Conservation (phyloP, 2,113 vertebrate genomes). For the Sphaerodactylus townsendi region DNA sequence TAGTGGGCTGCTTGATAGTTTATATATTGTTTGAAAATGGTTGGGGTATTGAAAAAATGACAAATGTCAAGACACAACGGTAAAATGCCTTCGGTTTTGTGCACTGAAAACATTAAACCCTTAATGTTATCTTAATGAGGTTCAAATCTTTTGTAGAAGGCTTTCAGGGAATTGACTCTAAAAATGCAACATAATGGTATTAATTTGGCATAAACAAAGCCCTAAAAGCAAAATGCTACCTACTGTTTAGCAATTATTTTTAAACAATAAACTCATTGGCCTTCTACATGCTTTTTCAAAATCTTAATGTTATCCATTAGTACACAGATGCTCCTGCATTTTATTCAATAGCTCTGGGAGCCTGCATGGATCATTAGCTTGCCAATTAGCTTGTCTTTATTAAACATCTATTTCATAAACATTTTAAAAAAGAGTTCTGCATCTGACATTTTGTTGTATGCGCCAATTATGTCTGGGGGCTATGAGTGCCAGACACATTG, state of each 20-base stretch:
- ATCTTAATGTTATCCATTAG: slow-evolving; percentile 36
- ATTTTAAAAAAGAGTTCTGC: neutral
- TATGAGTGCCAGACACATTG: neutral
- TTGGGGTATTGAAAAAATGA: slow-evolving; percentile 4
- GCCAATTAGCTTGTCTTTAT: slow-evolving; percentile 41
- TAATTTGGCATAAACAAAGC: slow-evolving; percentile 50
- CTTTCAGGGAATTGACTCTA: slow-evolving; percentile 34
- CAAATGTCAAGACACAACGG: neutral
- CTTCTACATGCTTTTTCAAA: slow-evolving; percentile 36
- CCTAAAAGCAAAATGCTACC: slow-evolving; percentile 47
- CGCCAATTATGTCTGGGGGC: neutral
- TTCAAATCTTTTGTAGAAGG: slow-evolving; percentile 34
- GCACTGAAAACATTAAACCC: slow-evolving; percentile 14
- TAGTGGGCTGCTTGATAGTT: neutral
- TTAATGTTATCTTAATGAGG: slow-evolving; percentile 11
- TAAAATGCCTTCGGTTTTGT: slow-evolving; percentile 6
- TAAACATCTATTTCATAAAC: slow-evolving; percentile 37
- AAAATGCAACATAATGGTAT: slow-evolving; percentile 12
- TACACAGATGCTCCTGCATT: slow-evolving; percentile 23
- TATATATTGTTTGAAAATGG: neutral
- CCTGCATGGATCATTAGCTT: slow-evolving; percentile 26
- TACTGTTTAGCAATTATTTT: slow-evolving; percentile 44
- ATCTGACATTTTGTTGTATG: neutral
- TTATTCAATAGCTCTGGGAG: slow-evolving; percentile 11
- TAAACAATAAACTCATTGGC: slow-evolving; percentile 49